These are phyloP conservation scores for Synanthedon myopaeformis DNA, from an alignment of 2,888 invertebrate species.

Conservation along the genomic window DNA sequence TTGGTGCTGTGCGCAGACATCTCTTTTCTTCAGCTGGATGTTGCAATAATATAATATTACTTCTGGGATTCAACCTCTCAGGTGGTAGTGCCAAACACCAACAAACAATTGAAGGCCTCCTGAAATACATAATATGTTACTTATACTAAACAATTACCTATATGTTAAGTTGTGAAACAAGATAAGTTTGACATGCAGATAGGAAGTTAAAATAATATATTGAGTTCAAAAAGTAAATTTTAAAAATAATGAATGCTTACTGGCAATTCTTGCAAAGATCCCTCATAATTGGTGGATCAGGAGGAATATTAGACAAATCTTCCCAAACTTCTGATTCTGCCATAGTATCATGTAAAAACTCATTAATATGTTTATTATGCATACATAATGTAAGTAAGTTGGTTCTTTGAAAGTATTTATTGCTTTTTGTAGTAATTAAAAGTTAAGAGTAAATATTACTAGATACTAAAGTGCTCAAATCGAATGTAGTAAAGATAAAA, in stretches of 20 bases:
- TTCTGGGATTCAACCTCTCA: conserved; percentile 74
- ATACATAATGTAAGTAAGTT: background rate
- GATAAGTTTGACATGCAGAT: too few relatives aligned
- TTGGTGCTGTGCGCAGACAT: conserved; percentile 89
- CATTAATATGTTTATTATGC: background rate
- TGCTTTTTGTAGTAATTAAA: background rate
- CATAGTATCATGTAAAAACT: conserved; percentile 18
- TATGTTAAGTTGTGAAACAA: background rate
- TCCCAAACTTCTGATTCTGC: conserved; percentile 71
- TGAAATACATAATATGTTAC: conserved; percentile 36
- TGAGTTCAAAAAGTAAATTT: too few relatives aligned
- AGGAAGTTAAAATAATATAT: too few relatives aligned
- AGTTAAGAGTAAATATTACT: background rate
- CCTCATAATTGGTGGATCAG: conserved; percentile 82
- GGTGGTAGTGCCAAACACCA: conserved; percentile 89
- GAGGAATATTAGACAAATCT: conserved; percentile 79
- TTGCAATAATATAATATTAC: conserved; percentile 84
- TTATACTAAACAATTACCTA: background rate
- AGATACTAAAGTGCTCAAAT: background rate
- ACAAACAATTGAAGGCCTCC: conserved; percentile 87
- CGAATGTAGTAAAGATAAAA: too few relatives aligned
- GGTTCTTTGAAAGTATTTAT: background rate
- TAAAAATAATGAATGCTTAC: conserved; percentile 57
- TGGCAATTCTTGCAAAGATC: conserved; percentile 79
- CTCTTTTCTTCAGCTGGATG: conserved; percentile 95